Evolutionary conservation across 2,113 vertebrate genomes (phyloP).

Genomic region (Spea bombifrons): DNA sequence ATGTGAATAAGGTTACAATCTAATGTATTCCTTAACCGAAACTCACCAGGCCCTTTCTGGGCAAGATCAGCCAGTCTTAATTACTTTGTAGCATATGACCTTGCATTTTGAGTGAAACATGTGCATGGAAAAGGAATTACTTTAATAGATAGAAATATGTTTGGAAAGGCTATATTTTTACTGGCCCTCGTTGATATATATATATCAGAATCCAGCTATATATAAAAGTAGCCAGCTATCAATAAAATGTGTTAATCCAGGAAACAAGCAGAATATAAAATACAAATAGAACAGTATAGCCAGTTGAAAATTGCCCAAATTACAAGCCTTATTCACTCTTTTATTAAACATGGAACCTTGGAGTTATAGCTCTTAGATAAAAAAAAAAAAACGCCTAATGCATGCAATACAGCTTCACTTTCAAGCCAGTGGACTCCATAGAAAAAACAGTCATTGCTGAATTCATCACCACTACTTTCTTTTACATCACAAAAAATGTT

Average conservation of each 20-base stretch:
- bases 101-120: constrained; percentile 26
- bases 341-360: too few species aligned
- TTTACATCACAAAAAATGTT: too few species aligned
- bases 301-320: too few species aligned
- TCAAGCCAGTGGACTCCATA: too few species aligned
- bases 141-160: constrained; percentile 22
- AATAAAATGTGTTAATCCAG: constrained; percentile 21
- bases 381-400: too few species aligned
- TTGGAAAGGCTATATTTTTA: constrained; percentile 3
- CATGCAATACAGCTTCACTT: too few species aligned
- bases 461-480: too few species aligned
- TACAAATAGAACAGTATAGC: not conserved
- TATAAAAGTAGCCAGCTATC: not conserved
- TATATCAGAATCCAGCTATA: not conserved
- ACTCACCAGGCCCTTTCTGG: constrained; percentile 19
- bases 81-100: constrained; percentile 17
- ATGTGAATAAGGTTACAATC: constrained; percentile 22
- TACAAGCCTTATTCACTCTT: too few species aligned
- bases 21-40: constrained; percentile 30
- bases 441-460: too few species aligned
- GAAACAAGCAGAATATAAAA: not conserved
- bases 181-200: not conserved
- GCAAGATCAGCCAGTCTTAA: constrained; percentile 15
- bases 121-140: constrained; percentile 5
- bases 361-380: too few species aligned